phyloP scores from a whole-genome alignment of 2,888 invertebrate species.

The Bibio marci region DNA sequence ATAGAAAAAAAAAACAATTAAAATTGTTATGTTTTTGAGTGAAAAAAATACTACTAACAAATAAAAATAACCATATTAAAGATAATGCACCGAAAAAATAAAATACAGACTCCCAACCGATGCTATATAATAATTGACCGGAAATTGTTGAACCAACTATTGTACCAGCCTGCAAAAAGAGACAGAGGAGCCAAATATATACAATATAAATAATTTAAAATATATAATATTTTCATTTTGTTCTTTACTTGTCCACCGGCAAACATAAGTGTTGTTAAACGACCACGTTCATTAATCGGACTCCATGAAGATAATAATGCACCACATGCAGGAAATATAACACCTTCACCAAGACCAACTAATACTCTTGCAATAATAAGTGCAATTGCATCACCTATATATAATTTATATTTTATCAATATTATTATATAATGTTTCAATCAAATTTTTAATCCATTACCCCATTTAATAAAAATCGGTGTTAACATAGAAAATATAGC shows the following conservation, averaged over 20 bases:
- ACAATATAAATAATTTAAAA: background rate
- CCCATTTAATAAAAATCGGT: slow-evolving; percentile 45
- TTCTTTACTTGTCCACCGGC: slow-evolving; percentile 52
- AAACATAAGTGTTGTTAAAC: slow-evolving; percentile 61
- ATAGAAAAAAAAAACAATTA: background rate
- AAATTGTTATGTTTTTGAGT: background rate
- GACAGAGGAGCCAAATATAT: background rate
- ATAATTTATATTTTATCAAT: too few relatives aligned
- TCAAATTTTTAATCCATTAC: too few relatives aligned
- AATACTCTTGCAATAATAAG: slow-evolving; percentile 57
- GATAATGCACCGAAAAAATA: slow-evolving; percentile 65
- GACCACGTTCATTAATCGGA: slow-evolving; percentile 56
- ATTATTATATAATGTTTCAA: too few relatives aligned
- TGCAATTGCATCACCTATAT: slow-evolving; percentile 44
- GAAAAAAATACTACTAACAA: slow-evolving; percentile 33
- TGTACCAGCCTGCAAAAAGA: slow-evolving; percentile 26
- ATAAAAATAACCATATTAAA: slow-evolving; percentile 52
- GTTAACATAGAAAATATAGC: slow-evolving; percentile 68
- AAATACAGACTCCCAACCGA: slow-evolving; percentile 61
- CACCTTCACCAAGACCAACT: slow-evolving; percentile 74
- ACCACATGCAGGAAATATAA: slow-evolving; percentile 70
- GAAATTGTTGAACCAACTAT: slow-evolving; percentile 47
- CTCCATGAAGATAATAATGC: slow-evolving; percentile 69
- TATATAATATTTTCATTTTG: background rate
- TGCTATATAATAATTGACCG: slow-evolving; percentile 46